Evolutionary conservation across 1,140 invertebrate genomes (phyloP), one percentile per base, ranked within the genome.

Genomic region (Luehdorfia chinensis): DNA sequence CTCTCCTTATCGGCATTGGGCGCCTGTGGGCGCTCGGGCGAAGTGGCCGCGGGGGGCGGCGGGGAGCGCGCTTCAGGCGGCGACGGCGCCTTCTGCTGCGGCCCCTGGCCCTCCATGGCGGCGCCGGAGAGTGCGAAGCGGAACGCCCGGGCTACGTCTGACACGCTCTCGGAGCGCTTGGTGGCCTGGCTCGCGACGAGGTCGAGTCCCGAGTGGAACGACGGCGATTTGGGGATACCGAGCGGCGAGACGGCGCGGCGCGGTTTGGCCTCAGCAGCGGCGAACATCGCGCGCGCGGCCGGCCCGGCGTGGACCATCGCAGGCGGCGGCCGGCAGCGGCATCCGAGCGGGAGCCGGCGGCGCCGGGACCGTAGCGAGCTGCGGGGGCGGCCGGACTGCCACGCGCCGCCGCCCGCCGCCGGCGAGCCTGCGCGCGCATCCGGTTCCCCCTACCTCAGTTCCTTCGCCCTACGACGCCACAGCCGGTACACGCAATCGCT

Each of bases 181-280:
- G 73, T 65, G 57, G 62, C 73, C 62, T 89, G 88, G 58, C 87
- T 89, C 28, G 93, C 92, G 59, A 93, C 91, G 58, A 93, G 89
- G 69, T 94, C 94, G 47, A 94, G 86, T 18, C 93, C 93, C 75
- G 93, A 93, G 71, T 95, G 93, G 78, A 94, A 95, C 67, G 93
- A 94, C 21, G 94, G 94, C 56, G 93, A 94, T 79, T 95, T 95
- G 37, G 93, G 94, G 67, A 94, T 91, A 36, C 93, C 92, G 66
- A 91, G 83, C 39, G 88, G 87, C 59, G 88, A 88, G 62, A 87
- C 80, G 59, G 71, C 75, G 59, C 75, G 75, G 62, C 86, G 87
- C 59, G 88, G 88, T 59, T 89, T 86, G 37, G 88, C 87, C 55
- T 89, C 88, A 63, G 77, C 79, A 69, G 80, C 68, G 68, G 70